Conservation (phyloP, 2,113 vertebrate species). For the Colinus virginianus region DNA sequence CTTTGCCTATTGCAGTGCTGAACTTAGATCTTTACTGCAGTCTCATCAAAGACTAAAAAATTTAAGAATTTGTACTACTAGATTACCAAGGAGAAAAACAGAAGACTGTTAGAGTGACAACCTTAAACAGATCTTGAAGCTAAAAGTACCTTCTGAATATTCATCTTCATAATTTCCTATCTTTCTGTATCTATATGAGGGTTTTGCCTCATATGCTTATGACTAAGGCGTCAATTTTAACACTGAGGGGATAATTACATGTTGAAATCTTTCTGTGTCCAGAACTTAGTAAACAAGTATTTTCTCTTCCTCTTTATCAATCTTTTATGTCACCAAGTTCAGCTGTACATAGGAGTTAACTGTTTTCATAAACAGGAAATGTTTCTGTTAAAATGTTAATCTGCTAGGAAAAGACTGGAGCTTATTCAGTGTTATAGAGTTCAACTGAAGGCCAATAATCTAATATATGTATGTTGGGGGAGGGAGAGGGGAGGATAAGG, state of each 20-base stretch:
- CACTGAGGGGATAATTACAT: background rate
- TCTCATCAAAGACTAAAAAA: background rate
- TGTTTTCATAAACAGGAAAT: slow-evolving; percentile 41
- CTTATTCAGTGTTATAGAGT: slow-evolving; percentile 43
- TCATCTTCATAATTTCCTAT: background rate
- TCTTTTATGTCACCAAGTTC: background rate
- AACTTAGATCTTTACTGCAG: background rate
- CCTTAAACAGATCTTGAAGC: background rate
- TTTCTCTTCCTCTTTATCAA: background rate
- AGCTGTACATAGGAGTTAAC: slow-evolving; percentile 24
- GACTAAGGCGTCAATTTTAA: background rate
- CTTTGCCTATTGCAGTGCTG: background rate
- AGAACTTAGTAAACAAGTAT: background rate
- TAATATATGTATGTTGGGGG: slow-evolving; percentile 31
- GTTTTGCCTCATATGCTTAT: background rate
- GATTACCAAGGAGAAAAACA: background rate
- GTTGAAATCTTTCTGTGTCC: background rate
- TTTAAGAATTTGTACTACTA: background rate
- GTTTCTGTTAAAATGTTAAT: background rate
- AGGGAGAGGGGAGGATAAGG: background rate
- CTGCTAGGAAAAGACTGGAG: background rate
- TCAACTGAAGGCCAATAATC: slow-evolving; percentile 73
- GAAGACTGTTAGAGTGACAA: background rate
- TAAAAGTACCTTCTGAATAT: background rate
- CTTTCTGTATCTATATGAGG: background rate